A percentile compares a stretch with the other conserved stretches of the same genome.
These are phyloP conservation scores for Listronotus bonariensis DNA, from an alignment of 1,140 invertebrate species.

Conservation along the genomic window DNA sequence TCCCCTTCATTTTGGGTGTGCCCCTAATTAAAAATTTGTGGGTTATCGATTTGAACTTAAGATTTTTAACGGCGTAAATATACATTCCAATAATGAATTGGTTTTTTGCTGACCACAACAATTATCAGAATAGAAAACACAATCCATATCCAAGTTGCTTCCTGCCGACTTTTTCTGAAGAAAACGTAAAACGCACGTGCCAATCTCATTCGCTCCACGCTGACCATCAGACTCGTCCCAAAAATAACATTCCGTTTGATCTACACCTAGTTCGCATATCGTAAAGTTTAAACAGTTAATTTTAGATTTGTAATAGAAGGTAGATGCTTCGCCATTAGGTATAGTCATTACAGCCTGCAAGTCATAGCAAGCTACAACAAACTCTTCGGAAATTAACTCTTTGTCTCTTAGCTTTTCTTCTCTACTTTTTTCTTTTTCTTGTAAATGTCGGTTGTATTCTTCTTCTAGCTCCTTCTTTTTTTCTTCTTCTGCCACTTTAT, in stretches of 20 bases:
- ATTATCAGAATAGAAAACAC: slow-evolving; percentile 54
- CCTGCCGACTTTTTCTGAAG: slow-evolving; percentile 1
- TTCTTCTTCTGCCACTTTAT: too few relatives aligned
- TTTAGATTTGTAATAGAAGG: slow-evolving; percentile 52
- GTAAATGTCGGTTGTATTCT: too few relatives aligned
- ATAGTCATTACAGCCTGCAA: slow-evolving; percentile 52
- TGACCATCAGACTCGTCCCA: slow-evolving; percentile 45
- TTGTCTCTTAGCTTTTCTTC: too few relatives aligned
- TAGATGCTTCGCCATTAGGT: slow-evolving; percentile 49
- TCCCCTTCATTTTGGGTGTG: too few relatives aligned
- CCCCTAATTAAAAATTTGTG: too few relatives aligned
- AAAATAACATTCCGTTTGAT: slow-evolving; percentile 47
- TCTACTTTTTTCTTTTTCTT: too few relatives aligned
- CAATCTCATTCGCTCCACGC: slow-evolving; percentile 49
- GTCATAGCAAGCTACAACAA: slow-evolving; percentile 51
- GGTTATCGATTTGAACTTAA: too few relatives aligned
- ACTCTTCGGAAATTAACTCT: too few relatives aligned
- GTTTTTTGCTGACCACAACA: slow-evolving; percentile 55
- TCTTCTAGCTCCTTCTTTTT: too few relatives aligned
- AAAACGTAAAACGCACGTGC: slow-evolving; percentile 46
- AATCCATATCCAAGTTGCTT: slow-evolving; percentile 36
- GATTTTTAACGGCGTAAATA: too few relatives aligned
- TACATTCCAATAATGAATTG: slow-evolving; percentile 41
- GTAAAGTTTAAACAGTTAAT: slow-evolving; percentile 51
- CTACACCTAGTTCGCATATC: slow-evolving; percentile 45